phyloP scores from a whole-genome alignment of 2,113 vertebrate species.

The Xiphophorus maculatus region DNA sequence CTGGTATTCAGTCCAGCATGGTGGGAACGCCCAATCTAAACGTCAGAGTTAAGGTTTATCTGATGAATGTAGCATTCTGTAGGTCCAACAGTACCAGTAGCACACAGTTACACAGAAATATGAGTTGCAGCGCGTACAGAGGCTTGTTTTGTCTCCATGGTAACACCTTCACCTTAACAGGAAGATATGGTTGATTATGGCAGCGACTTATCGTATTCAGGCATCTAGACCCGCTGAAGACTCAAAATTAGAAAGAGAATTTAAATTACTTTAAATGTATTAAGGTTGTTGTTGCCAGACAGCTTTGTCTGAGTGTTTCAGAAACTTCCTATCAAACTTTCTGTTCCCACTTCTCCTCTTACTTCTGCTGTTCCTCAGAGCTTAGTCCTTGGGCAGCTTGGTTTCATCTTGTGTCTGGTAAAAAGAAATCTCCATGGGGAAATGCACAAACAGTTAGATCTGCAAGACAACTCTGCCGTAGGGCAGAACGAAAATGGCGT shows the following conservation, averaged over 20 bases:
- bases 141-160: neutral
- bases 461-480: too few species aligned
- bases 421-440: too few species aligned
- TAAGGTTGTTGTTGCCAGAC: neutral
- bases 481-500: too few species aligned
- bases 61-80: neutral
- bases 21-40: neutral
- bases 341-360: too few species aligned
- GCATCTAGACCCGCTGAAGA: neutral
- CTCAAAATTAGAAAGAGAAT: neutral
- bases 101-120: neutral
- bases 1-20: neutral
- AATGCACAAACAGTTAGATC: too few species aligned
- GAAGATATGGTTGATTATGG: neutral
- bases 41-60: neutral
- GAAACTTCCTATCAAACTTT: neutral
- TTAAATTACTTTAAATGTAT: neutral
- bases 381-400: too few species aligned
- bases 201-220: neutral
- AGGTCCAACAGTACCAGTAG: neutral
- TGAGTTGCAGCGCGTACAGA: too few species aligned
- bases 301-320: neutral
- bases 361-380: too few species aligned
- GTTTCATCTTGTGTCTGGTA: too few species aligned
- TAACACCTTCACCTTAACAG: neutral